Percentiles rank a stretch among this genome's conserved stretches.
Conservation (phyloP, 1,140 invertebrate genomes). For the Drosophila chauvacae region DNA sequence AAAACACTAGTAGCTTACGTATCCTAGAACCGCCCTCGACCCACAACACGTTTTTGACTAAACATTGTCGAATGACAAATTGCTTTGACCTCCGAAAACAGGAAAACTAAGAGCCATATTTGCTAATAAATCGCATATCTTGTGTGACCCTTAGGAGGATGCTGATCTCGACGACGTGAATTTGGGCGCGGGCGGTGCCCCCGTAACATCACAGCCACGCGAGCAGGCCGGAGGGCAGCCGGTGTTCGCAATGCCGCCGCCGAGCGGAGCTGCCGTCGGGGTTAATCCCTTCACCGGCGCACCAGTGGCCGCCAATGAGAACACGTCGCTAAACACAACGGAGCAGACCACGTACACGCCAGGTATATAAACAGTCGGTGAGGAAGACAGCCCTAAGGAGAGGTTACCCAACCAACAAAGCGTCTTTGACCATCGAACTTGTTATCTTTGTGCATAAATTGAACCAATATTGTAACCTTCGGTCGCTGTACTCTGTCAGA, state of each 20-base stretch:
- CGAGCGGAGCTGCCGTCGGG: slow-evolving; percentile 64
- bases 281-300: slow-evolving; percentile 84
- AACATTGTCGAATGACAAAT: slow-evolving; percentile 49
- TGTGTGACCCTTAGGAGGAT: slow-evolving; percentile 82
- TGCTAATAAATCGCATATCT: neutral
- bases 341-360: slow-evolving; percentile 86
- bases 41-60: slow-evolving; percentile 65
- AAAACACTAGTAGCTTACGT: slow-evolving; percentile 4
- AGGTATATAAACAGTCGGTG: slow-evolving; percentile 84
- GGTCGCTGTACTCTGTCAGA: slow-evolving; percentile 37
- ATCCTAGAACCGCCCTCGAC: slow-evolving; percentile 22
- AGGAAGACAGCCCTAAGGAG: slow-evolving; percentile 17
- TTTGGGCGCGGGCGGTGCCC: slow-evolving; percentile 70
- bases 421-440: slow-evolving; percentile 80
- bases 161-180: slow-evolving; percentile 84
- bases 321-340: slow-evolving; percentile 85
- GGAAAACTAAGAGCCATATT: neutral
- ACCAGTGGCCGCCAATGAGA: slow-evolving; percentile 84
- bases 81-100: slow-evolving; percentile 2
- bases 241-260: slow-evolving; percentile 85
- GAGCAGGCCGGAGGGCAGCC: slow-evolving; percentile 81
- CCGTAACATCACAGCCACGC: slow-evolving; percentile 85
- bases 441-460: slow-evolving; percentile 59
- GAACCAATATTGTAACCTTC: slow-evolving; percentile 66
- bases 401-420: slow-evolving; percentile 51